Evolutionary conservation across 2,113 vertebrate genomes (phyloP).

Genomic region (Siniperca knerii): DNA sequence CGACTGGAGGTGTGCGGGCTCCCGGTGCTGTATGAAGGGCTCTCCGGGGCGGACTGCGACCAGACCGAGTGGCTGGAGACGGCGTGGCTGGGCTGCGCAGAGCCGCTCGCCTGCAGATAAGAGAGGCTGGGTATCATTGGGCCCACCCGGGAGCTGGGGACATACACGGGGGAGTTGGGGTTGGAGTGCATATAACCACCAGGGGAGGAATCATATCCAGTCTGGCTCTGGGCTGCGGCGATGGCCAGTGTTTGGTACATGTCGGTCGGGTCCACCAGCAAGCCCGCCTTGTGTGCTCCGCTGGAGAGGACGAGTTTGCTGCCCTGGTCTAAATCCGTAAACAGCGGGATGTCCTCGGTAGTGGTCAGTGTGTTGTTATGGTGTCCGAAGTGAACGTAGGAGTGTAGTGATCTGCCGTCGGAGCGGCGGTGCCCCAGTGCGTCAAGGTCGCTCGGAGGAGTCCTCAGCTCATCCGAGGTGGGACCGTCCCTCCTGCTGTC

Average conservation of each 20-base stretch:
- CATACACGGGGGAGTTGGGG: constrained; percentile 95
- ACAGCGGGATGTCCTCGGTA: constrained; percentile 93
- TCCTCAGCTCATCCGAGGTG: constrained; percentile 83
- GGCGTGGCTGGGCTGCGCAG: constrained; percentile 88
- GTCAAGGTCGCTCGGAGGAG: constrained; percentile 82
- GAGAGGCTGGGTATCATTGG: constrained; percentile 94
- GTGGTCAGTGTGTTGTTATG: constrained; percentile 82
- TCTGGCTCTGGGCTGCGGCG: constrained; percentile 90
- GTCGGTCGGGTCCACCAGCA: constrained; percentile 90
- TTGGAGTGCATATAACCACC: constrained; percentile 93
- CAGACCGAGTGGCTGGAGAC: constrained; percentile 86
- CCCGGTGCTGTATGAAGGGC: constrained; percentile 88
- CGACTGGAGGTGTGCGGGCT: constrained; percentile 90
- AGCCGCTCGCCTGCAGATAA: constrained; percentile 89
- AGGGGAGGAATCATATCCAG: constrained; percentile 91
- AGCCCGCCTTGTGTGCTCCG: constrained; percentile 87
- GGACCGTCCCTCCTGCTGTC: constrained; percentile 86
- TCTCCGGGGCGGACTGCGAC: constrained; percentile 87
- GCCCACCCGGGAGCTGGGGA: constrained; percentile 94
- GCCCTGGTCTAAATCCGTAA: constrained; percentile 95
- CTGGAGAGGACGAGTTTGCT: constrained; percentile 93
- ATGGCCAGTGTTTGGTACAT: constrained; percentile 98
- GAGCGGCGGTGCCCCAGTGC: constrained; percentile 80
- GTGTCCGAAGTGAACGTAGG: constrained; percentile 88
- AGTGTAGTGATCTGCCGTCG: constrained; percentile 86